phyloP scores from a whole-genome alignment of 2,797 vertebrate species.

The Balearica regulorum region DNA sequence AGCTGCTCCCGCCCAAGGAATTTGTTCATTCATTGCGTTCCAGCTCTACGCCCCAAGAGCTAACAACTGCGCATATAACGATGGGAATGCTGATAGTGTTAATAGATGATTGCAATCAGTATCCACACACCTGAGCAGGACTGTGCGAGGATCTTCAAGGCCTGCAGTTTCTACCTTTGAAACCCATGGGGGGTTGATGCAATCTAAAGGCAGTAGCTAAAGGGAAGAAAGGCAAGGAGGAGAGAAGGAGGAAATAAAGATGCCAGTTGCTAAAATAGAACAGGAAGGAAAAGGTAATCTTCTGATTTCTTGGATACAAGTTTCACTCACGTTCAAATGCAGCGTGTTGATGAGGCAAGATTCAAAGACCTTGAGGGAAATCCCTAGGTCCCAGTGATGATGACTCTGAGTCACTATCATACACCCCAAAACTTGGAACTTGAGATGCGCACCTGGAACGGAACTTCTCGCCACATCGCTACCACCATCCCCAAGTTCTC shows the following conservation, averaged over 20 bases:
- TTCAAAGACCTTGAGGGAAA: constrained; percentile 26
- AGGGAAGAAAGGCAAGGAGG: constrained; percentile 15
- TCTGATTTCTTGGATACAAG: constrained; percentile 10
- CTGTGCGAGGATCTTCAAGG: constrained; percentile 26
- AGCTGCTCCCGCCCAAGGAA: constrained; percentile 20
- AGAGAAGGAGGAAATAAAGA: constrained; percentile 34
- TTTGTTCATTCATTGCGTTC: constrained; percentile 46
- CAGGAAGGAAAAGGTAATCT: constrained; percentile 56
- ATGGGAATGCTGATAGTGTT: constrained; percentile 51
- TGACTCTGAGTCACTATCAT: not conserved
- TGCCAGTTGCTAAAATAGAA: constrained; percentile 45
- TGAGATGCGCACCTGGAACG: not conserved
- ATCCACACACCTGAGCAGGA: constrained; percentile 62
- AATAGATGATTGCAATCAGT: constrained; percentile 57
- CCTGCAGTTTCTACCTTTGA: constrained; percentile 44
- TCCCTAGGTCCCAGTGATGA: not conserved
- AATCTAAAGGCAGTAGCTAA: constrained; percentile 43
- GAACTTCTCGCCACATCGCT: not conserved
- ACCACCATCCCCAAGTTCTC: not conserved
- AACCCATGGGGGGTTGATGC: constrained; percentile 23
- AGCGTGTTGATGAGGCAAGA: not conserved
- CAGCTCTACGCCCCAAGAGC: constrained; percentile 39
- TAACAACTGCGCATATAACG: not conserved
- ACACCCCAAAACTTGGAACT: not conserved
- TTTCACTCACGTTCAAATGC: not conserved